A percentile compares a stretch with the other conserved stretches of the same genome.
Conservation (phyloP, 2,888 invertebrate genomes). For the Pseudolycoriella hygida region DNA sequence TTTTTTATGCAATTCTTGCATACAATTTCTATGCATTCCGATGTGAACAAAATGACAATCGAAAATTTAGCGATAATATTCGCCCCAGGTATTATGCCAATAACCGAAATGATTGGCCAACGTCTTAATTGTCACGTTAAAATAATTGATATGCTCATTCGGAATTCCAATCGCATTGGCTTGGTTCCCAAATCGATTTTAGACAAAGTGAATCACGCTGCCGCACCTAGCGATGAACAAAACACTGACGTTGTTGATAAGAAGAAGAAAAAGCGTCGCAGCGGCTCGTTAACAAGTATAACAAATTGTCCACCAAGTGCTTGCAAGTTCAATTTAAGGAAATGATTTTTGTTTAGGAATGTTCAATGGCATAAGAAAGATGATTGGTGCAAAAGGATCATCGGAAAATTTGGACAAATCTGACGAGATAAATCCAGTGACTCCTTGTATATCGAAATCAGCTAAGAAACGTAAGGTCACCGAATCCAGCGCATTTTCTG, state of each 20-base stretch:
- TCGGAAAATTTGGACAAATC: conserved; percentile 32
- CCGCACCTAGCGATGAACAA: not conserved
- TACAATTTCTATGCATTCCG: conserved; percentile 42
- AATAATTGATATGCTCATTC: conserved; percentile 58
- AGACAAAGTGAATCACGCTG: conserved; percentile 27
- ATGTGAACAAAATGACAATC: conserved; percentile 65
- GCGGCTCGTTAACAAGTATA: conserved; percentile 74
- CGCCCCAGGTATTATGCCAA: conserved; percentile 72
- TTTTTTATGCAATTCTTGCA: conserved; percentile 52
- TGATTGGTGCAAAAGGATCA: conserved; percentile 44
- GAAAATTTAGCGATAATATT: conserved; percentile 72
- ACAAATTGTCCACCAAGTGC: conserved; percentile 8
- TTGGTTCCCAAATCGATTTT: conserved; percentile 43
- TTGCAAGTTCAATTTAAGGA: not conserved
- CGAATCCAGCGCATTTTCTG: conserved; percentile 38
- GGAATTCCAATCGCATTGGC: conserved; percentile 58
- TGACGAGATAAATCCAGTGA: conserved; percentile 24
- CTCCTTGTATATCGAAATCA: conserved; percentile 41
- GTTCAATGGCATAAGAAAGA: conserved; percentile 58
- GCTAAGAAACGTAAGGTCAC: conserved; percentile 45
- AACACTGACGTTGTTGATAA: conserved; percentile 25
- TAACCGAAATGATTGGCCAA: conserved; percentile 46
- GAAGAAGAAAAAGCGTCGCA: conserved; percentile 60
- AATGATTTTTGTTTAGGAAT: conserved; percentile 35
- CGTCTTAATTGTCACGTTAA: conserved; percentile 50